Conservation (phyloP, 2,113 vertebrate species). For the Tyrannus savana region DNA sequence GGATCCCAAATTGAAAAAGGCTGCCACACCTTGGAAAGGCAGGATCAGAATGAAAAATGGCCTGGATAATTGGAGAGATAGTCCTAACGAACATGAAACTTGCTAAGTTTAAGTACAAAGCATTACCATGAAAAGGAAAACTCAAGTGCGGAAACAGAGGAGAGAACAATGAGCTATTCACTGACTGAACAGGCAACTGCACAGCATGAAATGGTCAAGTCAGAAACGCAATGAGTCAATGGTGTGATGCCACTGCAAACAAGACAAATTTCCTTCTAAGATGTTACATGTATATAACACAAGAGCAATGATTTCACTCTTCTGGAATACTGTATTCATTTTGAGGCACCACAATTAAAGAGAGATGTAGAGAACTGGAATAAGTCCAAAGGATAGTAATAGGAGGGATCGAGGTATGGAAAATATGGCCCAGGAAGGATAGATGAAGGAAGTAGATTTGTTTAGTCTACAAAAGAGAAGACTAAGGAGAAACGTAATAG, state of each 20-base stretch:
- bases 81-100: background rate
- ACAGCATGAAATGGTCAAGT: background rate
- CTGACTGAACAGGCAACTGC: background rate
- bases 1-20: background rate
- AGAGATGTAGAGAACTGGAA: conserved; percentile 16
- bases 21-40: background rate
- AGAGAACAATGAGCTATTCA: background rate
- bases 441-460: conserved; percentile 58
- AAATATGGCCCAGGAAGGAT: conserved; percentile 24
- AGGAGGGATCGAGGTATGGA: background rate
- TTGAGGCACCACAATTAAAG: background rate
- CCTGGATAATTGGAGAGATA: background rate
- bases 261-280: background rate
- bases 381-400: conserved; percentile 27
- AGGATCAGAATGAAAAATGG: background rate
- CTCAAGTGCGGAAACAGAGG: background rate
- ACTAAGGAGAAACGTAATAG: conserved; percentile 11
- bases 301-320: conserved; percentile 36
- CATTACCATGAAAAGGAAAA: background rate
- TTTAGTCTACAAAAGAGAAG: conserved; percentile 61
- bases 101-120: background rate
- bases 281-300: background rate
- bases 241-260: background rate
- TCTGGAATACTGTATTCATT: conserved; percentile 31
- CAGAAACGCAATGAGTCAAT: background rate